Evolutionary conservation across 2,888 invertebrate species (phyloP).

Genomic region (Chaetogeoica ovagalla): DNA sequence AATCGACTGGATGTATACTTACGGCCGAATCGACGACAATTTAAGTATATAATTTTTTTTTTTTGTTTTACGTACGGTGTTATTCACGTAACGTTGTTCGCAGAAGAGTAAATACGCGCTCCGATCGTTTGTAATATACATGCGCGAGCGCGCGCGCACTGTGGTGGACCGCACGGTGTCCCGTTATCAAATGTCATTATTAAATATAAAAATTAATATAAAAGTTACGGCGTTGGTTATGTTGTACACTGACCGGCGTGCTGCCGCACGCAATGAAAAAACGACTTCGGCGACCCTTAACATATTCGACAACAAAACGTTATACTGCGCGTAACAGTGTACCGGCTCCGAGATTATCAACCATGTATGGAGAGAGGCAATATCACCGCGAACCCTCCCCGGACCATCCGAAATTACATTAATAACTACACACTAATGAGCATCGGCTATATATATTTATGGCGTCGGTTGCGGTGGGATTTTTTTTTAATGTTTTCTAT

Average conservation of each 20-base stretch:
- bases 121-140: slow-evolving; percentile 14
- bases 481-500: slow-evolving; percentile 38
- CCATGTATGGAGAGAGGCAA: neutral
- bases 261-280: slow-evolving; percentile 13
- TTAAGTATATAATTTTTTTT: too few relatives aligned
- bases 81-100: too few relatives aligned
- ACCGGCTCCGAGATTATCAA: slow-evolving; percentile 15
- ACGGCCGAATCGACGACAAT: too few relatives aligned
- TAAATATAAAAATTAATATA: slow-evolving; percentile 14
- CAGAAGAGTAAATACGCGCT: neutral
- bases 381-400: slow-evolving; percentile 16
- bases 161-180: neutral
- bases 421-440: slow-evolving; percentile 49
- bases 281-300: too few relatives aligned
- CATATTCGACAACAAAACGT: too few relatives aligned
- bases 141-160: neutral
- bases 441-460: neutral
- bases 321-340: too few relatives aligned
- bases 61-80: too few relatives aligned
- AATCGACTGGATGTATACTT: too few relatives aligned
- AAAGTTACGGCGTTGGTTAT: neutral
- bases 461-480: neutral
- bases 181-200: slow-evolving; percentile 37
- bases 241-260: too few relatives aligned
- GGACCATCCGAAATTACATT: slow-evolving; percentile 41